These are phyloP conservation scores for Esox lucius DNA, from an alignment of 2,797 vertebrate genomes.

Conservation along the genomic window DNA sequence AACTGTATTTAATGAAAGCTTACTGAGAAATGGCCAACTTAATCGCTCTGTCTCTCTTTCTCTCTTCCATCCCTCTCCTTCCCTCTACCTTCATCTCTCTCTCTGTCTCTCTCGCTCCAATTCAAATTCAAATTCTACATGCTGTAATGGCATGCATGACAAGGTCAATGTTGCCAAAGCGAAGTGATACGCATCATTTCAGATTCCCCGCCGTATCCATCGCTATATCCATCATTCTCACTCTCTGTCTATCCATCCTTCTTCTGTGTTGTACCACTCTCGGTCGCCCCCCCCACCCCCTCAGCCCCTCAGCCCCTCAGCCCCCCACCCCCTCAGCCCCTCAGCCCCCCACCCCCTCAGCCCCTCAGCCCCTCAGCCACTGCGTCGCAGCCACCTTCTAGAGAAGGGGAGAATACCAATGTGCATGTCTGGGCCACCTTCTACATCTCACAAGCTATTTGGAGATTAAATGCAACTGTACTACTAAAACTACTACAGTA, in stretches of 20 bases:
- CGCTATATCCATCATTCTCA: constrained; percentile 50
- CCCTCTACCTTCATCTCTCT: constrained; percentile 37
- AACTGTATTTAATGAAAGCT: constrained; percentile 7
- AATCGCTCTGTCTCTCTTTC: constrained; percentile 20
- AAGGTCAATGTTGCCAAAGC: too few relatives aligned
- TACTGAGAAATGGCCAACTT: constrained; percentile 33
- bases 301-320: too few relatives aligned
- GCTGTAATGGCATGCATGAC: too few relatives aligned
- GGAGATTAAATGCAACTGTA: neutral
- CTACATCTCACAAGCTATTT: neutral
- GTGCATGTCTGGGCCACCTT: too few relatives aligned
- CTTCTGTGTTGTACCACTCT: too few relatives aligned
- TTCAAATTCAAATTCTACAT: too few relatives aligned
- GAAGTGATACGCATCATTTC: too few relatives aligned
- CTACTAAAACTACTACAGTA: neutral
- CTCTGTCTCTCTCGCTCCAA: neutral
- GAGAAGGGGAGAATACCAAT: too few relatives aligned
- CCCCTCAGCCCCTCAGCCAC: too few relatives aligned
- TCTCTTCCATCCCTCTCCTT: constrained; percentile 51
- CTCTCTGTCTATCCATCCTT: constrained; percentile 21
- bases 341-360: too few relatives aligned
- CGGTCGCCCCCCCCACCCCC: neutral
- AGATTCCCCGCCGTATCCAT: constrained; percentile 34
- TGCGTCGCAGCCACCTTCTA: too few relatives aligned
- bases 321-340: too few relatives aligned